Evolutionary conservation across 1,140 invertebrate genomes (phyloP).

Genomic region (Bathynomus jamesi): DNA sequence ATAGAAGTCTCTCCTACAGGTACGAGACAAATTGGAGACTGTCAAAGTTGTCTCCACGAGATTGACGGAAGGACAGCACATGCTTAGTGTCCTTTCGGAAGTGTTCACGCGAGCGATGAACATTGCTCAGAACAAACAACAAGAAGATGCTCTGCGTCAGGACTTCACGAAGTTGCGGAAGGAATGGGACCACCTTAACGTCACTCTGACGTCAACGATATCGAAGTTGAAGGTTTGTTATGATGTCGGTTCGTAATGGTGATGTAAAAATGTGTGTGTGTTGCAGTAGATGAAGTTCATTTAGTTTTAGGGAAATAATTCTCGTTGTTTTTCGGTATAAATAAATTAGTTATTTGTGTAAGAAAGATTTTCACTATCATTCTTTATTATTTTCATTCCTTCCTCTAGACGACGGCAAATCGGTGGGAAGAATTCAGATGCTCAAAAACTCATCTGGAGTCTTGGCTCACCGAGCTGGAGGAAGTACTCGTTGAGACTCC

Average conservation of each 20-base stretch:
- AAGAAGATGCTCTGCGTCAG: slow-evolving; percentile 59
- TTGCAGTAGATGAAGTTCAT: too few species aligned
- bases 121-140: slow-evolving; percentile 66
- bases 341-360: too few species aligned
- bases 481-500: slow-evolving; percentile 53
- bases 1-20: too few species aligned
- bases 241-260: too few species aligned
- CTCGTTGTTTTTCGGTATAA: too few species aligned
- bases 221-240: slow-evolving; percentile 32
- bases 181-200: slow-evolving; percentile 72
- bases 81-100: slow-evolving; percentile 67
- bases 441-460: slow-evolving; percentile 36
- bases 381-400: background rate
- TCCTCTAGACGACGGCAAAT: slow-evolving; percentile 15
- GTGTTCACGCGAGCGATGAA: slow-evolving; percentile 76
- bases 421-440: slow-evolving; percentile 66
- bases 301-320: too few species aligned
- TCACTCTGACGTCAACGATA: slow-evolving; percentile 52
- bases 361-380: too few species aligned
- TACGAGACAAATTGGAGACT: too few species aligned
- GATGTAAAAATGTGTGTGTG: too few species aligned
- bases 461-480: slow-evolving; percentile 38
- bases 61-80: slow-evolving; percentile 76
- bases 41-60: slow-evolving; percentile 56
- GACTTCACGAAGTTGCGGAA: slow-evolving; percentile 65